These are phyloP conservation scores for Nothura maculosa DNA, from an alignment of 2,797 vertebrate species.

Conservation along the genomic window DNA sequence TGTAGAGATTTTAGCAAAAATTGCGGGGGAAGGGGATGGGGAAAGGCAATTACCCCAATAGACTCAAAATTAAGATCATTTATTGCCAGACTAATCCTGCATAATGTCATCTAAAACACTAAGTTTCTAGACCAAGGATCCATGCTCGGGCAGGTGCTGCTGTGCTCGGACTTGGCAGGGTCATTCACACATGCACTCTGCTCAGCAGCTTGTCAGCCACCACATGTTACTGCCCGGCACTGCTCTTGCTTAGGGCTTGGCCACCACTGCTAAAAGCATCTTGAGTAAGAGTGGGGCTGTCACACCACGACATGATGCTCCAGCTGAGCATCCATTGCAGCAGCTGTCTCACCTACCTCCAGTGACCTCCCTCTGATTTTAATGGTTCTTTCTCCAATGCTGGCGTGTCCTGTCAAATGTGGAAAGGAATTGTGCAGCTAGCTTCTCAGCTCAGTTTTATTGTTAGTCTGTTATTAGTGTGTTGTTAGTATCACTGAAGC, in stretches of 20 bases:
- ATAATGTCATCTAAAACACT: background rate
- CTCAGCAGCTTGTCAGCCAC: rapidly evolving
- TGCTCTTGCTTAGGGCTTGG: background rate
- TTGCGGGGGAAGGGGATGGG: rapidly evolving
- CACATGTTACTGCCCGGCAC: rapidly evolving
- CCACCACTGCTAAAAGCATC: rapidly evolving
- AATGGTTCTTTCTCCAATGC: too few species aligned
- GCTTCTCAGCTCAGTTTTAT: too few species aligned
- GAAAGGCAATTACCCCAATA: background rate
- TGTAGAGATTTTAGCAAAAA: background rate
- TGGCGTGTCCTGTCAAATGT: too few species aligned
- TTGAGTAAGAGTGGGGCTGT: background rate
- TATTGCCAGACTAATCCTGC: background rate
- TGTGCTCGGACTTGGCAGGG: rapidly evolving
- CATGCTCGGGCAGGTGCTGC: background rate
- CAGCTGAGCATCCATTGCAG: background rate
- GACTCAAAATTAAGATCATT: background rate
- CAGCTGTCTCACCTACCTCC: background rate
- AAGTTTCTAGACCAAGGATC: background rate
- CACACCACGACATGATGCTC: background rate
- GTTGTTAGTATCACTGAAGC: rapidly evolving
- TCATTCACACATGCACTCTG: rapidly evolving
- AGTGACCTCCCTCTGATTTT: background rate
- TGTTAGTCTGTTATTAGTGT: too few species aligned
- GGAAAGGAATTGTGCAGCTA: too few species aligned